phyloP scores from a whole-genome alignment of 2,797 vertebrate genomes.

The Oreonectes daqikongensis region DNA sequence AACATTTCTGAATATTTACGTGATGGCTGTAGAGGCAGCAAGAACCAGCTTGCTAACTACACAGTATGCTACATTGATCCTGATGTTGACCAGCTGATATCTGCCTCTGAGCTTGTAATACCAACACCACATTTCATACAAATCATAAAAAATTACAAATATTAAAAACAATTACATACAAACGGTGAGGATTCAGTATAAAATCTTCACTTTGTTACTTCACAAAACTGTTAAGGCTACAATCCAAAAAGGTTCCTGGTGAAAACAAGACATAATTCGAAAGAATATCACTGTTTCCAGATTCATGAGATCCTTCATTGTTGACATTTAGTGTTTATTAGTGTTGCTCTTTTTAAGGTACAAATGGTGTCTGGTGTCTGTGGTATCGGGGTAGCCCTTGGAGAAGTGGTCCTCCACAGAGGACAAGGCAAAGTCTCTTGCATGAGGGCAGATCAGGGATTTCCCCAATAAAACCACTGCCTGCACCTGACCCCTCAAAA shows the following conservation, averaged over 20 bases:
- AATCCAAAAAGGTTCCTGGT: constrained; percentile 7
- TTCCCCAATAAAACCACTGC: constrained; percentile 49
- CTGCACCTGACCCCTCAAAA: constrained; percentile 21
- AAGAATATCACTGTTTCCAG: constrained; percentile 17
- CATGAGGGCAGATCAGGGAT: not conserved
- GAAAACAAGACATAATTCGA: constrained; percentile 22
- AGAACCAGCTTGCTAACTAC: constrained; percentile 94
- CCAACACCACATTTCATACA: constrained; percentile 53
- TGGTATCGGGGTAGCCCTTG: constrained; percentile 53
- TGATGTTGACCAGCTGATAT: constrained; percentile 45
- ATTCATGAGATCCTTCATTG: constrained; percentile 43
- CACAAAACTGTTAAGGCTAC: constrained; percentile 35
- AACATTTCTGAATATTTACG: constrained; percentile 68
- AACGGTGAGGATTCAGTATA: constrained; percentile 41
- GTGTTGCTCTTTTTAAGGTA: constrained; percentile 45
- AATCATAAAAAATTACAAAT: constrained; percentile 52
- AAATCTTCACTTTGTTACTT: constrained; percentile 43
- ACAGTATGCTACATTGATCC: constrained; percentile 51
- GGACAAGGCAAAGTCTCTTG: constrained; percentile 52
- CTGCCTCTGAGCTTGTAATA: constrained; percentile 49
- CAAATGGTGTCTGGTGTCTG: constrained; percentile 33
- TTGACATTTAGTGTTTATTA: constrained; percentile 37
- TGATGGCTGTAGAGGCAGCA: constrained; percentile 79
- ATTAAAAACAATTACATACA: constrained; percentile 50
- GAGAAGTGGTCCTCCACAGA: constrained; percentile 54